Evolutionary conservation across 2,888 invertebrate species (phyloP), one percentile per base, ranked within the genome.

Genomic region (Holacanthella duospinosa): DNA sequence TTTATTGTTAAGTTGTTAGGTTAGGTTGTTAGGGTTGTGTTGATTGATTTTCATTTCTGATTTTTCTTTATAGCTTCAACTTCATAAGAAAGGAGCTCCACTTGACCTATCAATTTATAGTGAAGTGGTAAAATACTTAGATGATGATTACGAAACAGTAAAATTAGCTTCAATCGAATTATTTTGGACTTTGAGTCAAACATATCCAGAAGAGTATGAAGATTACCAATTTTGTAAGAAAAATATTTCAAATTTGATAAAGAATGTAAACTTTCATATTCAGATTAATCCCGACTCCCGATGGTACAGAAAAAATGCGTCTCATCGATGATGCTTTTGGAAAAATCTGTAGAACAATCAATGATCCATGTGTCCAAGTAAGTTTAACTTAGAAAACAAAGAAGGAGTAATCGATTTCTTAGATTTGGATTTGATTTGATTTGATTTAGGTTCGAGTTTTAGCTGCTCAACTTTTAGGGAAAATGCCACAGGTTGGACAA

Each of bases 241-340:
- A 24, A 57, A n/a, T 29, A 24, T 16, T 36, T 6, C n/a, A n/a
- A n/a, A n/a, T n/a, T n/a, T n/a, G n/a, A n/a, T n/a, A n/a, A n/a
- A n/a, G n/a, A n/a, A n/a, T n/a, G n/a, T n/a, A n/a, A n/a, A n/a
- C n/a, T n/a, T n/a, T n/a, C 24, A 12, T 25, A n/a, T 19, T 2
- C 48, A 88, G 86, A 75, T 81, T 84, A 69, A 86, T 87, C 73
- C 83, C 84, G 29, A 79, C 85, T 19, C 82, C 84, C 61, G 85
- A 86, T 26, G 87, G 86, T 60, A 87, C 88, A 69, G 91, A 93
- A 70, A 88, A 90, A 63, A 84, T 95, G 71, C 84, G 94, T 0
- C 80, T 97, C 71, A 87, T 92, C 29, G 97, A 99, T 77, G 94
- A 96, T 75, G 95, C 95, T 0, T 99, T 99, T 80, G 90, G 90